Base-by-base conservation (phyloP, 2,888 invertebrate species). In the Drosophila parthenogenetica region DNA sequence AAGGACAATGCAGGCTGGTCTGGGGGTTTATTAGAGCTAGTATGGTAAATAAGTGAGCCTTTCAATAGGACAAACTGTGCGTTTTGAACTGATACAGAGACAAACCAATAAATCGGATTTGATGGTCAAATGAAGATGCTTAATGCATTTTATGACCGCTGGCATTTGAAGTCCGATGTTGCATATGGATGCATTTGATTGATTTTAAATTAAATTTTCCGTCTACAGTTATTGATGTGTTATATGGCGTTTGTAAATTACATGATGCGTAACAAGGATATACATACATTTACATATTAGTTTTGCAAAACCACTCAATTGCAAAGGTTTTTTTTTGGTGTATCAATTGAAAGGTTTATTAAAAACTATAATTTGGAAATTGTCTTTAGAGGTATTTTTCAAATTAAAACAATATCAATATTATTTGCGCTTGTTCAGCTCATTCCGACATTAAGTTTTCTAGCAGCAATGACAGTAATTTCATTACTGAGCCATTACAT, bases 151-250 rank as follows among this genome's bases (percentile, higher is more conserved):
- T 68, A 65, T 77, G 66, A 67, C 84, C 84, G 60, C 58, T 61
- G 67, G 74, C 77, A 72, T 61, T 73, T 67, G 64, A 54, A 51
- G 62, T 46, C 57, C 69, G 50, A 22, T 77, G 71, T 80, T 77
- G 81, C 78, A 81, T 80, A 65, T 61, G 73, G 64, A 69, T 81
- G 87, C 81, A 39, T 72, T 84, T 84, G 81, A 82, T 78, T 84
- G 87, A 64, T 68, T 81, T 84, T 78, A 75, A 75, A 82, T 84
- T 81, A 75, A 68, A 84, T 84, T 77, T 72, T 50, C 37, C 48
- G 58, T 1, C 49, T 61, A 11, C 17, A 62, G 64, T 43, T 50
- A 22, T 54, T 59, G 67, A 73, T 69, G 79, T 55, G 48, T 55
- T 67, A 22, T 22, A 22, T 22, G 22, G 46, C 50, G 59, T 63